A percentile compares a stretch with the other conserved stretches of the same genome.
Conservation (phyloP, 2,888 invertebrate species). For the Frankliniella fusca region DNA sequence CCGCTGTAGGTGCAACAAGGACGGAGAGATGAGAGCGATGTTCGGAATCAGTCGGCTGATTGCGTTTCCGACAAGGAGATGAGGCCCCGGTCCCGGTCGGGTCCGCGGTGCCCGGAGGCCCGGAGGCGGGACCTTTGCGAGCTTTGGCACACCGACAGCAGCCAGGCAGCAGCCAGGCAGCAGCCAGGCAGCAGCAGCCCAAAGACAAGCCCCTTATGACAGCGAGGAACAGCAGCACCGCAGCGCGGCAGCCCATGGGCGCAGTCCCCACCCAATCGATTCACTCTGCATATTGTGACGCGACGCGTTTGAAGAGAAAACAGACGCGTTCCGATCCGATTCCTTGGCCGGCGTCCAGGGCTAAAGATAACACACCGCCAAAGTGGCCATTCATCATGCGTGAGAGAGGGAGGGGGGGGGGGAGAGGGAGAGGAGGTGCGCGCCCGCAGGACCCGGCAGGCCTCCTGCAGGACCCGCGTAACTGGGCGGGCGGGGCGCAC, state of each 20-base stretch:
- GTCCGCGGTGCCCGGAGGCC: neutral
- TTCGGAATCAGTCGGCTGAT: too few relatives aligned
- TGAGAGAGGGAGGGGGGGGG: neutral
- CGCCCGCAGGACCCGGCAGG: neutral
- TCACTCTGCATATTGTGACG: constrained; percentile 7
- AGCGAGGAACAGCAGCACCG: neutral
- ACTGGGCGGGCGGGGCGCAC: neutral
- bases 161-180: neutral
- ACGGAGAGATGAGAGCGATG: too few relatives aligned
- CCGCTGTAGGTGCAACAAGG: too few relatives aligned
- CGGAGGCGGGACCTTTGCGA: neutral
- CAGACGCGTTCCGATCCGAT: constrained; percentile 11
- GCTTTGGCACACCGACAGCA: neutral
- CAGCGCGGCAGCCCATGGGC: neutral
- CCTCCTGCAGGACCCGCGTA: neutral
- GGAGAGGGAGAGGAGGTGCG: neutral
- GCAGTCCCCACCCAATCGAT: neutral
- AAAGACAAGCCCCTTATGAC: neutral
- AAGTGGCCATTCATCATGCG: constrained; percentile 19
- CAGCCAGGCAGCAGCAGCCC: neutral
- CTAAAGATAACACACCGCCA: constrained; percentile 24
- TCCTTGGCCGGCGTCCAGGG: constrained; percentile 19
- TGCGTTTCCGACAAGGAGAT: neutral
- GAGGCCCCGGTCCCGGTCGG: neutral
- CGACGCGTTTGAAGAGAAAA: constrained; percentile 17